Evolutionary conservation across 2,113 vertebrate species (phyloP).

Genomic region (Sisor rabdophorus): DNA sequence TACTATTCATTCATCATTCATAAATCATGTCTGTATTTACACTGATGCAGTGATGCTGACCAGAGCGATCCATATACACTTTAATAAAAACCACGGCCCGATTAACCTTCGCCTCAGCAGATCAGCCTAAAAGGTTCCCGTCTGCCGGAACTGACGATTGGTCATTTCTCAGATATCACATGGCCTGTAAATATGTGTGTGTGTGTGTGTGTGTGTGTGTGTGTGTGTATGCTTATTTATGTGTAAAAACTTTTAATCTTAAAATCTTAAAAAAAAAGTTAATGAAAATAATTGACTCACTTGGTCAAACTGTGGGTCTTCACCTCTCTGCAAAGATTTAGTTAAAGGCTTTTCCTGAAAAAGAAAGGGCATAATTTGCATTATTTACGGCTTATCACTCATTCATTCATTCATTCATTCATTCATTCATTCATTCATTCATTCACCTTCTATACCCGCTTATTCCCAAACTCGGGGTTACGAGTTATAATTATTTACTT

Average conservation of each 20-base stretch:
- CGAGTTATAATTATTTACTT: too few relatives aligned
- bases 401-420: not conserved
- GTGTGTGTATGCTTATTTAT: too few relatives aligned
- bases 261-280: not conserved
- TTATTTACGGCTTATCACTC: too few relatives aligned
- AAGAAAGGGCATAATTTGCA: not conserved
- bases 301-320: conserved; percentile 97
- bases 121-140: conserved; percentile 18
- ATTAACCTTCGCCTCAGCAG: conserved; percentile 28
- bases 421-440: too few relatives aligned
- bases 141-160: conserved; percentile 14
- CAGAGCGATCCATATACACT: conserved; percentile 24
- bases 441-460: not conserved
- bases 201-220: not conserved
- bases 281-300: conserved; percentile 47
- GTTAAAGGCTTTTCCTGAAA: conserved; percentile 91
- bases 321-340: conserved; percentile 93
- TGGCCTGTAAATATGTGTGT: not conserved
- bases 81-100: conserved; percentile 36
- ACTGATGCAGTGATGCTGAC: not conserved
- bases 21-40: not conserved
- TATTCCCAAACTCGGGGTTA: too few relatives aligned
- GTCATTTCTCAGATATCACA: conserved; percentile 2
- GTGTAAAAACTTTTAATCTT: not conserved
- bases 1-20: not conserved